Base-by-base conservation (phyloP, 1,140 invertebrate species). In the Lucilia cuprina region DNA sequence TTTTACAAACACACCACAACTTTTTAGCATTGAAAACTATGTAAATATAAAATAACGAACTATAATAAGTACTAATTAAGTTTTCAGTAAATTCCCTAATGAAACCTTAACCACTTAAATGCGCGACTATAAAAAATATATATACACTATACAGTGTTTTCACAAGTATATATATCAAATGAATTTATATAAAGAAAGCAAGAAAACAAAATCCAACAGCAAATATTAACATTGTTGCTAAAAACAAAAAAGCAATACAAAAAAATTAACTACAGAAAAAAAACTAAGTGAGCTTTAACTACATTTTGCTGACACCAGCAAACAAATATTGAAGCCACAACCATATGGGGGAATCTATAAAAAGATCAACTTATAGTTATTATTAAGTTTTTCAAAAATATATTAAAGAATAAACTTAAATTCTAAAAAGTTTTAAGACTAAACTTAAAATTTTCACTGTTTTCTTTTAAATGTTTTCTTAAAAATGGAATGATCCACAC, bases 251-350 rank as follows among this genome's bases (percentile, higher is more conserved):
- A 41, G 41, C 41, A 41, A 41, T 14, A 14, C 50, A 55, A 14
- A 55, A 30, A 30, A 30, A 2, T 30, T 30, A 30, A 30, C 25
- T 1, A 30, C 25, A 30, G 3, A 30, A 30, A 30, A 30, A 30
- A 55, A 55, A 17, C 17, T 12, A 55, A 55, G 7, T 41, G 50
- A 55, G 50, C 50, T 55, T 55, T 13, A 13, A n/a, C 65, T 21
- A 70, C 19, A 70, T 25, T 70, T 70, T 70, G 65, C 65, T 70
- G 65, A 70, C 65, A 70, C n/a, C 65, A 70, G 65, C 17, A 70
- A 70, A 55, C 12, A 55, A 17, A n/a, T 55, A 55, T 55, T 2
- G n/a, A n/a, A 70, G 17, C 17, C 17, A 21, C 10, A 19, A 19
- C 1, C n/a, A 19, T 60, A n/a, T n/a, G 13, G 50, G 13, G 10